Evolutionary conservation across 2,797 vertebrate genomes (phyloP).

Genomic region (Cyclopterus lumpus): DNA sequence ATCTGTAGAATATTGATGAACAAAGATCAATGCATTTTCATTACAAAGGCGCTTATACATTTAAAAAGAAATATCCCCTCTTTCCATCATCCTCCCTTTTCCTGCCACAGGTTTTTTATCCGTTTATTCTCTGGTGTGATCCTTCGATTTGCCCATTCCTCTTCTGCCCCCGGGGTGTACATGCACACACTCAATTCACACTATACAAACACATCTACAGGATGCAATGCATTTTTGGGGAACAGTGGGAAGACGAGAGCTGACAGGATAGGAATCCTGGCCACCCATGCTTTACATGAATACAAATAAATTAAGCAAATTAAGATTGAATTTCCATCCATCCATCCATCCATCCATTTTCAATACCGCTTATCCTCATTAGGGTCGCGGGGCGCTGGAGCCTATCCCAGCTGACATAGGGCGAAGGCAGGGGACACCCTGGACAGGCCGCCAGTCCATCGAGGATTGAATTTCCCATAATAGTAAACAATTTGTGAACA

Average conservation of each 20-base stretch:
- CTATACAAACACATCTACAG: neutral
- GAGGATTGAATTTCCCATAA: too few relatives aligned
- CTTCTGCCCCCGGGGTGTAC: neutral
- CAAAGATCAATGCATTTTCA: conserved; percentile 57
- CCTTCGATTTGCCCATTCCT: conserved; percentile 31
- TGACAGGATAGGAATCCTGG: too few relatives aligned
- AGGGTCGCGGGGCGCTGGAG: too few relatives aligned
- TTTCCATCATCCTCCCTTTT: neutral
- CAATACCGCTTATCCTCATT: too few relatives aligned
- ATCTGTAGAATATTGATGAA: conserved; percentile 63
- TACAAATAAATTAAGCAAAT: neutral
- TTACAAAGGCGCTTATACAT: conserved; percentile 53
- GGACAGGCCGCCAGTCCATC: too few relatives aligned
- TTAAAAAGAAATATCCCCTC: neutral
- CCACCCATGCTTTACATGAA: neutral
- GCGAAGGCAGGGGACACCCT: too few relatives aligned
- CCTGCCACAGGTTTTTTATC: conserved; percentile 14
- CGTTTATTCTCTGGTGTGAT: conserved; percentile 20
- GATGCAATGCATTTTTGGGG: neutral
- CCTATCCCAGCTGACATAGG: too few relatives aligned
- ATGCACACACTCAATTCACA: neutral
- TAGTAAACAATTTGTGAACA: neutral
- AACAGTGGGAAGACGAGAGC: neutral
- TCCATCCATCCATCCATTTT: too few relatives aligned
- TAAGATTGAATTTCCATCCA: too few relatives aligned